Base-by-base conservation (phyloP, 2,797 vertebrate species). In the Sebastes oblongus region DNA sequence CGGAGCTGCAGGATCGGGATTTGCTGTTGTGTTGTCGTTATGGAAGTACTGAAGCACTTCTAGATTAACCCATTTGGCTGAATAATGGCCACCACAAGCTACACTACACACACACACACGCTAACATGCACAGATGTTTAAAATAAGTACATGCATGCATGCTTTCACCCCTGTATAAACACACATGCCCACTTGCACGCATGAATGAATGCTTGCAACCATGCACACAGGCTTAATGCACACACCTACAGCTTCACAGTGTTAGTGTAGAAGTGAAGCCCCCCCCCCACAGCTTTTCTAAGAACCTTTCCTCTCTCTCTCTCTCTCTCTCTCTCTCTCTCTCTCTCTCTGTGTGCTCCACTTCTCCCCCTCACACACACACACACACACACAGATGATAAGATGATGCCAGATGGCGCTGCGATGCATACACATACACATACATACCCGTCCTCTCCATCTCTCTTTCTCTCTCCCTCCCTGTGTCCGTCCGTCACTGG, bases 371-470 rank as follows among this genome's bases (percentile, higher is more conserved):
- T 27, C 64, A 68, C 39, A 68, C 39, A 71, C 75, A 71, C 74
- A 71, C 62, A 60, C n/a, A n/a, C n/a, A n/a, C 58, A 42, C 68
- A 65, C 32, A 66, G 8, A 77, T 3, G 24, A 78, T 62, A 76
- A 66, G 69, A 75, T 34, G 55, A 78, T 78, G 72, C 64, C 88
- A 93, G 88, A 92, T 90, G 87, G 89, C 50, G 59, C 78, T 78
- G 66, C 54, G 30, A 72, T 30, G 66, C 78, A 80, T 27, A 27
- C 25, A 27, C 78, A 80, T 27, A 27, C 25, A 27, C 67, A 69
- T 72, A 66, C 66, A 59, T 34, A 6, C 46, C 54, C 66, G 20
- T 24, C 22, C 66, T 20, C 65, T 46, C 64, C 36, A 39, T 27
- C 25, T 39, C 36, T 39, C 36, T 14, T 1, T 39, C 66, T 18